These are phyloP conservation scores for Pungitius pungitius DNA, from an alignment of 2,113 vertebrate genomes.

Conservation along the genomic window DNA sequence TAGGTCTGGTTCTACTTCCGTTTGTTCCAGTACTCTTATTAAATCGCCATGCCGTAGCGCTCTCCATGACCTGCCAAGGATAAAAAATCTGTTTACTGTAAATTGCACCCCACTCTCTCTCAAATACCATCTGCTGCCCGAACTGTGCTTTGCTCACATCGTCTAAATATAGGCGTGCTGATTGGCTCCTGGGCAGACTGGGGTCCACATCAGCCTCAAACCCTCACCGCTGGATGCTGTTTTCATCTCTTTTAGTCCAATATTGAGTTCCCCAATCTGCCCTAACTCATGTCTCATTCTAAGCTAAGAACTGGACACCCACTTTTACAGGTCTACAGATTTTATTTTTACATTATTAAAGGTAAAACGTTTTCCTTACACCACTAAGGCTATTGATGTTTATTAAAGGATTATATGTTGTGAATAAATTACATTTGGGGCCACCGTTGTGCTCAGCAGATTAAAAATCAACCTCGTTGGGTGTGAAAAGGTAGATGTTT, in stretches of 20 bases:
- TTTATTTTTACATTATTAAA: no score
- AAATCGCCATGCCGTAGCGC: conserved; percentile 72
- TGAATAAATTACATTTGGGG: no score
- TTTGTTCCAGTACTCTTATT: conserved; percentile 78
- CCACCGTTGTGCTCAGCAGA: no score
- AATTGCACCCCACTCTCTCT: conserved; percentile 84
- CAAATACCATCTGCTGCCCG: conserved; percentile 88
- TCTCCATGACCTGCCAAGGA: conserved; percentile 90
- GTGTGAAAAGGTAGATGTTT: no score
- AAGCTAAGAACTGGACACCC: not conserved
- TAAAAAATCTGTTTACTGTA: conserved; percentile 97
- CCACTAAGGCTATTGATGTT: no score
- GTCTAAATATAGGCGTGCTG: conserved; percentile 83
- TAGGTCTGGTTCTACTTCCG: conserved; percentile 53
- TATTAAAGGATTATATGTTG: no score
- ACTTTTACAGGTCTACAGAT: not conserved
- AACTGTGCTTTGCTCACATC: conserved; percentile 65
- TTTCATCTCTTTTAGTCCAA: conserved; percentile 39
- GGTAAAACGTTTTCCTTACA: no score
- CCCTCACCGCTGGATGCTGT: conserved; percentile 42
- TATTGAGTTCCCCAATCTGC: conserved; percentile 15
- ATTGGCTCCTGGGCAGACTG: conserved; percentile 69
- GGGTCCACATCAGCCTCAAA: conserved; percentile 59
- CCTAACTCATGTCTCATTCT: not conserved
- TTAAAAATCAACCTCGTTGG: no score